Evolutionary conservation across 2,113 vertebrate genomes (phyloP), one percentile per base, ranked within the genome.

Genomic region (Bambusicola thoracicus): DNA sequence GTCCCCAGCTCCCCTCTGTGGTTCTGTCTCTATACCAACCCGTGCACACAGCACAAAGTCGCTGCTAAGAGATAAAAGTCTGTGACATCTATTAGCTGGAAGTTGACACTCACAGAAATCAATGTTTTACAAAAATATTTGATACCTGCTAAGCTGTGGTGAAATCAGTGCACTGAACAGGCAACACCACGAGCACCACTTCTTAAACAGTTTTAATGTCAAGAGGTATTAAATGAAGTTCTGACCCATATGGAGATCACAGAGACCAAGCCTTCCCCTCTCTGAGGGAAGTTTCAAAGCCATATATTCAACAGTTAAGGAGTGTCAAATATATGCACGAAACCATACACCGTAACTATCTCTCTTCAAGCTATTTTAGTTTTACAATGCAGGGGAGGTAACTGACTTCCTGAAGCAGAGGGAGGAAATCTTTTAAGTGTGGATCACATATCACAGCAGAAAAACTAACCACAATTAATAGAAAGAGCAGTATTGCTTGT

Each of bases 171-270:
- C 51, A n/a, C 40, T 41, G 67, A 94, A 76, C 91, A 93, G 81
- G 62, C 87, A 93, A 62, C 81, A 85, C 58, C 84, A 91, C 70
- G 69, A 87, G 86, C 89, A 92, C 73, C 76, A 56, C 68, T 46
- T 87, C 72, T 69, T 91, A 68, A 81, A 51, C 56, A 49, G 86
- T 69, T 92, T 61, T 82, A 43, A 89, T 59, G 87, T 85, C 90
- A 91, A 85, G 91, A 95, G 49, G 81, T 80, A 85, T 93, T 87
- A 91, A 89, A 83, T 62, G 77, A 95, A 94, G 74, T 78, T 74
- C 48, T 90, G 74, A 87, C 78, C 91, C 85, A 66, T 9, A 72
- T 74, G 85, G 84, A 92, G 67, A 87, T 73, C 83, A 75, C 17
- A 65, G 66, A 88, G 53, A 83, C 30, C 69, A 53, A 46, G 25